phyloP scores from a whole-genome alignment of 2,113 vertebrate species.

The Ptilonorhynchus violaceus region DNA sequence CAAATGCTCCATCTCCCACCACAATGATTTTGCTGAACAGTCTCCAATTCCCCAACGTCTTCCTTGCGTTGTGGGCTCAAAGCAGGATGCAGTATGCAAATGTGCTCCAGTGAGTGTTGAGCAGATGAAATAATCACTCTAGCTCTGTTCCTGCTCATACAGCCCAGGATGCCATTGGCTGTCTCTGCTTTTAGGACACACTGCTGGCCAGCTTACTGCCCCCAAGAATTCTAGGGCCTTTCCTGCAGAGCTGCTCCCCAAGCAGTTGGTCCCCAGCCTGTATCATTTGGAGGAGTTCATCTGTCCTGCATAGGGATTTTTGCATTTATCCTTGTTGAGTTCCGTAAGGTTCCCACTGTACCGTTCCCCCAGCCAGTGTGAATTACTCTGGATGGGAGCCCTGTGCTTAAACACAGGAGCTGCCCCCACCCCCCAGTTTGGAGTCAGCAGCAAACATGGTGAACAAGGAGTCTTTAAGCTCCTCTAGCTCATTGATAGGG shows the following conservation, averaged over 20 bases:
- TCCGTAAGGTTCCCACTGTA: rapidly evolving
- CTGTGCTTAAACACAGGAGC: neutral
- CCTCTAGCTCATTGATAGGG: neutral
- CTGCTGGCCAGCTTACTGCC: neutral
- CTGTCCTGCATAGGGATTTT: neutral
- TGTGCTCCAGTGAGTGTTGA: neutral
- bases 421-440: rapidly evolving
- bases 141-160: neutral
- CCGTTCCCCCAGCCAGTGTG: neutral
- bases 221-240: neutral
- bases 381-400: neutral
- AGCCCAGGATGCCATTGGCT: neutral
- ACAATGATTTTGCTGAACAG: neutral
- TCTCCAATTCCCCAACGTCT: neutral
- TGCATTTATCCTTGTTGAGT: neutral
- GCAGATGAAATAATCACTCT: neutral
- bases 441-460: neutral
- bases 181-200: neutral
- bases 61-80: neutral
- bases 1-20: neutral
- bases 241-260: neutral
- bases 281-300: neutral
- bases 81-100: neutral
- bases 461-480: neutral
- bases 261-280: neutral